Conservation (phyloP, 2,797 vertebrate species). For the Crocodylus rhombifer region DNA sequence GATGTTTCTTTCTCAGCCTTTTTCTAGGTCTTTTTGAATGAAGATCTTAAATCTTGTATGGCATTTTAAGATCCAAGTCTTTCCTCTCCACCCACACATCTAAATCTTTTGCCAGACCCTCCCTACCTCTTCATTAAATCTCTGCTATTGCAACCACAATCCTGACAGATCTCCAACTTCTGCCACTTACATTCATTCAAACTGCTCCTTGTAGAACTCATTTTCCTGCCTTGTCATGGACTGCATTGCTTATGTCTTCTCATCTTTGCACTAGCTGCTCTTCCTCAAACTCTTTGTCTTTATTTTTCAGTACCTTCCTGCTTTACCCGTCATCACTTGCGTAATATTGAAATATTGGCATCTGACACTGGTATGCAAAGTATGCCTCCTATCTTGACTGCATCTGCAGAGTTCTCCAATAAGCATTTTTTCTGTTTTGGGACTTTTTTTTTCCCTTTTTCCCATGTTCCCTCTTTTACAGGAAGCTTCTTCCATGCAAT, state of each 20-base stretch:
- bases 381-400: background rate
- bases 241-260: constrained; percentile 5
- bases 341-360: no score
- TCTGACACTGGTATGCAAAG: background rate
- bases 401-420: background rate
- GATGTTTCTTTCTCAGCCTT: no score
- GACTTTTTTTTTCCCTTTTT: background rate
- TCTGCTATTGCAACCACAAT: background rate
- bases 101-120: background rate
- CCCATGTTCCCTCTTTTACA: background rate
- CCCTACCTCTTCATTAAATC: no score
- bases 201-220: background rate
- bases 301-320: no score
- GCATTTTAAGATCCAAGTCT: background rate
- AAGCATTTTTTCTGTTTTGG: background rate
- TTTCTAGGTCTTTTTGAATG: background rate
- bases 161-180: background rate
- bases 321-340: no score
- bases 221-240: background rate
- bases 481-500: background rate
- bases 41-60: background rate
- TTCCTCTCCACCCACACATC: rapidly evolving
- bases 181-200: background rate
- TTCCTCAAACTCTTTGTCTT: background rate
- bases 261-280: background rate